Evolutionary conservation across 2,888 invertebrate species (phyloP), one percentile per base, ranked within the genome.

Genomic region (Morinoia aosen): DNA sequence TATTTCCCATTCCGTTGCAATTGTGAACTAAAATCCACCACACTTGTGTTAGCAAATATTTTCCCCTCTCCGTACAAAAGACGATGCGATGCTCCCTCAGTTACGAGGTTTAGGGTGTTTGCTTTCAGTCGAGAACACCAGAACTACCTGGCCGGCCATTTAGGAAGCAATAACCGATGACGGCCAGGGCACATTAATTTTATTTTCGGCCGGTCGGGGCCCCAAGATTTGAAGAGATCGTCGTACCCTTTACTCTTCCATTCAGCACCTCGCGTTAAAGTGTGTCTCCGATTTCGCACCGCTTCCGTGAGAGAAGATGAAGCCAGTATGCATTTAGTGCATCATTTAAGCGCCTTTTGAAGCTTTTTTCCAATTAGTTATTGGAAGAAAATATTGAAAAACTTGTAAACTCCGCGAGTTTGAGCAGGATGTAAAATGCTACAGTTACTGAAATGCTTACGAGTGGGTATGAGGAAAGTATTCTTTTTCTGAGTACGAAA

Each of bases 141-240:
- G 76, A 76, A 76, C 25, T 76, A 76, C 76, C 19, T 76, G 76
- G 2, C 33, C 76, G 76, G 76, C 76, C 76, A 76, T 76, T 76
- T 33, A 76, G 76, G 76, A 76, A 76, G 76, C 76, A 76, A 76
- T 76, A 76, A 76, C 76, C 76, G 76, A 76, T 76, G 25, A 76
- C 25, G 76, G 76, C 76, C 76, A 76, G 33, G 76, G 33, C 64
- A 76, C 76, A 76, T 76, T 33, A 76, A 76, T 76, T 76, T 61
- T 76, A 76, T 33, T 76, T 76, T 76, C 33, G 76, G 33, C 33
- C 76, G 33, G 76, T 76, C 33, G 25, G 33, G 1, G 25, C 10
- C 10, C 76, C 19, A 76, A 76, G 76, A 76, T 76, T 76, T 76
- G 76, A 76, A 33, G 76, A 76, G 76, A 76, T 76, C 76, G 19